Base-by-base conservation (phyloP, 2,888 invertebrate species). In the Lasioglossum figueresi region DNA sequence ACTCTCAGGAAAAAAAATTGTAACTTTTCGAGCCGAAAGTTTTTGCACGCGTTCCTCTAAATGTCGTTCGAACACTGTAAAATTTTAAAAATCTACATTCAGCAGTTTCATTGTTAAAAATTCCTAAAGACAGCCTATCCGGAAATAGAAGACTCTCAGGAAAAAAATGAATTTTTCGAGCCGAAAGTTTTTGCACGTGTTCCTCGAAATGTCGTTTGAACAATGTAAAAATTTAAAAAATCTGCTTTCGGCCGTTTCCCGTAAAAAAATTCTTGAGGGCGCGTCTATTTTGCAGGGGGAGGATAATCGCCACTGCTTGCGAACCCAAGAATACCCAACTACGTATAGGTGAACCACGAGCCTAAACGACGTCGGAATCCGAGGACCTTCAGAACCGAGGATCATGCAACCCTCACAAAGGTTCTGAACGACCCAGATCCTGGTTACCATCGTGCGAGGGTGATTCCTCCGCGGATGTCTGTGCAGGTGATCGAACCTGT, bases 401-500 rank as follows among this genome's bases (percentile, higher is more conserved):
- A 48, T 48, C 19, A 1, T 48, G 6, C 48, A 19, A 52, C 52
- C 10, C 10, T 52, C 23, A 6, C 52, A n/a, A 52, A n/a, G 23
- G 23, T 10, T 52, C 14, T 1, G 59, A 59, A 16, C 59, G 27
- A 59, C 59, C 27, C 59, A 59, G n/a, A n/a, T 59, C 59, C 59
- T 14, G 14, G 27, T 27, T 59, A 14, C 27, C 4, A n/a, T 59
- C 59, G 27, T 5, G 27, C 27, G 59, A n/a, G 10, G 52, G n/a
- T 10, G 52, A 52, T 52, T 16, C 66, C 6, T 19, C 34, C 6
- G 34, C 23, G 66, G 34, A 34, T 23, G 6, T 34, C 34, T 23
- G 31, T 8, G 23, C 66, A 34, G 66, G 66, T 66, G 66, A 66
- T 34, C 66, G 66, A 66, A 66, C 66, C 66, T 34, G 66, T 19